Conservation (phyloP, 2,888 invertebrate species). For the Ischnus inquisitorius region DNA sequence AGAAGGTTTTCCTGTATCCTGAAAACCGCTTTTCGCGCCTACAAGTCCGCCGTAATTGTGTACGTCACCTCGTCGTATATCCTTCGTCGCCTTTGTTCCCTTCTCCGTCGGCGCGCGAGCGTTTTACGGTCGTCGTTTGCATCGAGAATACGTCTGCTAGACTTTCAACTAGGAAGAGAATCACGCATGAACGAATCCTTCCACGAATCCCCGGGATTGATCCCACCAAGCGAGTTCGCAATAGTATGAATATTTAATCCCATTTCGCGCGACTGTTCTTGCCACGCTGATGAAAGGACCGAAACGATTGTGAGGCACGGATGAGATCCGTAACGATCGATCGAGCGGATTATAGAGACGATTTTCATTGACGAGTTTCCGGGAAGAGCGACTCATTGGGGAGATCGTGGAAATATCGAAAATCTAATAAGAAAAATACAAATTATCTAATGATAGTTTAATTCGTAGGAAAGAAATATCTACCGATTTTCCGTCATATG, state of each 20-base stretch:
- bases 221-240: slow-evolving; percentile 12
- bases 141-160: slow-evolving; percentile 24
- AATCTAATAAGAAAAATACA: neutral
- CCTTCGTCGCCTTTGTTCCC: slow-evolving; percentile 42
- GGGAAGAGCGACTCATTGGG: neutral
- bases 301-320: neutral
- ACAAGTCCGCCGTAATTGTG: slow-evolving; percentile 60
- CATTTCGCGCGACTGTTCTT: slow-evolving; percentile 1
- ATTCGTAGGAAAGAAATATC: neutral
- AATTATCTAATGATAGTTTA: neutral
- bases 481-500: neutral
- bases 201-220: neutral
- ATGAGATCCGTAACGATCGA: neutral
- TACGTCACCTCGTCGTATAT: slow-evolving; percentile 35
- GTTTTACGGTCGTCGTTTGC: slow-evolving; percentile 27
- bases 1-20: slow-evolving; percentile 24
- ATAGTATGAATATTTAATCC: slow-evolving; percentile 54
- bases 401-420: neutral
- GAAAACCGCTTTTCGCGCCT: slow-evolving; percentile 41
- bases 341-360: neutral
- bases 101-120: slow-evolving; percentile 36
- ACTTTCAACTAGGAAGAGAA: slow-evolving; percentile 50
- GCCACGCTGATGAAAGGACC: slow-evolving; percentile 5
- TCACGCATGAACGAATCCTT: slow-evolving; percentile 33
- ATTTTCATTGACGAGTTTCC: neutral